These are phyloP conservation scores for Teinopalpus imperialis DNA, from an alignment of 2,888 invertebrate species.

Conservation along the genomic window DNA sequence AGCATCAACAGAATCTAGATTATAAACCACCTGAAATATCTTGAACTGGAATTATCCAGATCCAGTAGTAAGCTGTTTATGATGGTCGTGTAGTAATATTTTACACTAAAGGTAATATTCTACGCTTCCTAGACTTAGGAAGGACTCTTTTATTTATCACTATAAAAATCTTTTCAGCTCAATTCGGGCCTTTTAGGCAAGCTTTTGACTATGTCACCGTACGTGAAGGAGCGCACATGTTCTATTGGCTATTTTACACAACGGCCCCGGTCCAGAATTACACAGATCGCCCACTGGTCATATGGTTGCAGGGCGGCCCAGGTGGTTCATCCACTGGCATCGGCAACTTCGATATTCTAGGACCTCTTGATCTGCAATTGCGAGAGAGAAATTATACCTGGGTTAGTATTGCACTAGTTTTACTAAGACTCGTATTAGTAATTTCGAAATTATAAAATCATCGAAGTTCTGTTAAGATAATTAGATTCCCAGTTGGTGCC, in stretches of 20 bases:
- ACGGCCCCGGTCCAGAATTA: conserved; percentile 82
- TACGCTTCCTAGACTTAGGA: too few relatives aligned
- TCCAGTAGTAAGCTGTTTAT: too few relatives aligned
- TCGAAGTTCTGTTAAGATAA: too few relatives aligned
- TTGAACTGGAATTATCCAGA: too few relatives aligned
- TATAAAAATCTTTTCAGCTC: conserved; percentile 40
- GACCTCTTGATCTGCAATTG: conserved; percentile 85
- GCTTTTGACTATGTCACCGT: conserved; percentile 89
- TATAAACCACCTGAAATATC: too few relatives aligned
- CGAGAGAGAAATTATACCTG: conserved; percentile 88
- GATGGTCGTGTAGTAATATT: too few relatives aligned
- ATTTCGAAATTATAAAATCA: too few relatives aligned
- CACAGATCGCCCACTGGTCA: conserved; percentile 87
- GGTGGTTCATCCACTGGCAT: conserved; percentile 90
- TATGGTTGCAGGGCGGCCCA: conserved; percentile 95
- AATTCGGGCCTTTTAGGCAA: conserved; percentile 84
- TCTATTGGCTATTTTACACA: conserved; percentile 93
- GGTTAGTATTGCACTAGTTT: conserved; percentile 83
- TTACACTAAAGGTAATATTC: too few relatives aligned
- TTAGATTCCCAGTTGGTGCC: too few relatives aligned
- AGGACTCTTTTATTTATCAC: conserved; percentile 2
- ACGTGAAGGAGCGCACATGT: conserved; percentile 89
- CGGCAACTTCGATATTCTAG: conserved; percentile 94
- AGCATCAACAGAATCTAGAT: too few relatives aligned
- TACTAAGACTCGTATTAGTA: too few relatives aligned